Evolutionary conservation across 1,140 invertebrate species (phyloP).

Genomic region (Calliopsis andreniformis): DNA sequence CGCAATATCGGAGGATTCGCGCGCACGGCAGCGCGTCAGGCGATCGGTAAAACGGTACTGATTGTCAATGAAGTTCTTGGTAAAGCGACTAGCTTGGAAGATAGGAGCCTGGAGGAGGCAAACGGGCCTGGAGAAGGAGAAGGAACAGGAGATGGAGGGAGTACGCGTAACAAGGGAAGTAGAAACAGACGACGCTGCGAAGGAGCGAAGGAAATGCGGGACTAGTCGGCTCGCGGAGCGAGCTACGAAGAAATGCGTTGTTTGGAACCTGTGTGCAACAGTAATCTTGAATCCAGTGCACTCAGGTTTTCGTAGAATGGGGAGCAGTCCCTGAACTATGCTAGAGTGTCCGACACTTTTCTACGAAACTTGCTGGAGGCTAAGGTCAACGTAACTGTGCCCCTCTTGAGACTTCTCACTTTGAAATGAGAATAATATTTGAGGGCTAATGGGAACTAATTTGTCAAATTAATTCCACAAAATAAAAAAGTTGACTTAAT

Average conservation of each 20-base stretch:
- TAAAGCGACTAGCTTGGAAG: conserved; percentile 45
- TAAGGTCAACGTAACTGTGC: conserved; percentile 1
- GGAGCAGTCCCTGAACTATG: not conserved
- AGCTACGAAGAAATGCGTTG: conserved; percentile 3
- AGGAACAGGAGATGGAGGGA: conserved; percentile 51
- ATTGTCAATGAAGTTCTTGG: conserved; percentile 63
- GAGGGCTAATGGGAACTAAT: too few species aligned
- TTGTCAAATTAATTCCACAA: too few species aligned
- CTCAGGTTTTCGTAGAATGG: not conserved
- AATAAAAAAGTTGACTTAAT: too few species aligned
- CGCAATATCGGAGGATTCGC: conserved; percentile 1
- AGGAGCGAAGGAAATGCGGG: conserved; percentile 11
- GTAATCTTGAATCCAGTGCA: not conserved
- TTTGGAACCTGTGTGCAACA: not conserved
- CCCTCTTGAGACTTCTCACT: too few species aligned
- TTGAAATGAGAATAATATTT: too few species aligned
- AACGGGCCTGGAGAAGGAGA: conserved; percentile 47
- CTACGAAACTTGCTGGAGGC: not conserved
- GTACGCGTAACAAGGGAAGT: conserved; percentile 35
- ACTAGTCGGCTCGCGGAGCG: not conserved
- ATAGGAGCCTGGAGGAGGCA: conserved; percentile 52
- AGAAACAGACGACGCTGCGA: conserved; percentile 36
- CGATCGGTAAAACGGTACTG: conserved; percentile 52
- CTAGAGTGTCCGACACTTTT: not conserved
- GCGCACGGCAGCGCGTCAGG: not conserved